Evolutionary conservation across 2,113 vertebrate species (phyloP).

Genomic region (Pterocles gutturalis): DNA sequence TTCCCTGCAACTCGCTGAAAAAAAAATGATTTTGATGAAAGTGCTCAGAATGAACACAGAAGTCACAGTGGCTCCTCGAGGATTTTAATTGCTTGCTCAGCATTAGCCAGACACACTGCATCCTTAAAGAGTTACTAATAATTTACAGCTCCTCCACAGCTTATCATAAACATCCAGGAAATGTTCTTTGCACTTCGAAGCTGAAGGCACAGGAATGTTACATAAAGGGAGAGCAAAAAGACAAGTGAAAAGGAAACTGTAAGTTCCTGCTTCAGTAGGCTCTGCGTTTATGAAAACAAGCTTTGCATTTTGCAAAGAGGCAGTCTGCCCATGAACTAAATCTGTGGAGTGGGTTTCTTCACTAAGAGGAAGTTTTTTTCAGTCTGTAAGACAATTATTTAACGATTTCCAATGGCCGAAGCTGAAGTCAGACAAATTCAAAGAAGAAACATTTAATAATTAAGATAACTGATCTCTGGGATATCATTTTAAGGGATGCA

Average conservation of each 20-base stretch:
- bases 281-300: slow-evolving; percentile 29
- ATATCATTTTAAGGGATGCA: not conserved
- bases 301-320: slow-evolving; percentile 37
- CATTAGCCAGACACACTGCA: not conserved
- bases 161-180: slow-evolving; percentile 30
- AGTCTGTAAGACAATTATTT: not conserved
- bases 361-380: not conserved
- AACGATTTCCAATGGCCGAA: not conserved
- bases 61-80: not conserved
- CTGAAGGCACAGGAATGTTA: not conserved
- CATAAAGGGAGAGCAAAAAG: slow-evolving; percentile 3
- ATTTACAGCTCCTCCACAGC: slow-evolving; percentile 1
- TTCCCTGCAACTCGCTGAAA: not conserved
- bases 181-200: slow-evolving; percentile 17
- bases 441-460: not conserved
- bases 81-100: slow-evolving; percentile 13
- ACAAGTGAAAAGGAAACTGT: slow-evolving; percentile 30
- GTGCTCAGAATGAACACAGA: not conserved
- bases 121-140: slow-evolving; percentile 3
- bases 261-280: slow-evolving; percentile 34
- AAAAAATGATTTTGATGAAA: not conserved
- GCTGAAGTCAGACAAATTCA: not conserved
- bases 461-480: not conserved
- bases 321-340: not conserved
- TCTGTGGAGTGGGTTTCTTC: not conserved